Conservation (phyloP, 2,888 invertebrate genomes). For the Ypsolopha scabrella region DNA sequence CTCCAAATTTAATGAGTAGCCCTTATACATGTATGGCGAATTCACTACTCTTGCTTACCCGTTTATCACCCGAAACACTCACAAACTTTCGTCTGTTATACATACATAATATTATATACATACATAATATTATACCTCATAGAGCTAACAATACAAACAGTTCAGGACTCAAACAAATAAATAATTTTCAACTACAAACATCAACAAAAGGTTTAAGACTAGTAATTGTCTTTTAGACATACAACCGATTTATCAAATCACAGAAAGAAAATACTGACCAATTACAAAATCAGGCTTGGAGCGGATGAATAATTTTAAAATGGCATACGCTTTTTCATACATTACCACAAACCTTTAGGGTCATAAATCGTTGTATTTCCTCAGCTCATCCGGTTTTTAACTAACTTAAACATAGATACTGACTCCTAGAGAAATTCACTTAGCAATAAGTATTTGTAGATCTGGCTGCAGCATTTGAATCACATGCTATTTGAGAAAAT, state of each 20-base stretch:
- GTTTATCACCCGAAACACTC: slow-evolving; percentile 58
- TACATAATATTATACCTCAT: neutral
- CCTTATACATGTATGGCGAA: slow-evolving; percentile 23
- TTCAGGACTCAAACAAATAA: slow-evolving; percentile 9
- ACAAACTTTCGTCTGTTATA: slow-evolving; percentile 12
- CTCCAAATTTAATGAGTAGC: no score
- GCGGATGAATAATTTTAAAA: neutral
- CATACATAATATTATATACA: neutral
- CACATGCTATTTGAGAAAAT: no score
- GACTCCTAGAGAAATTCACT: neutral
- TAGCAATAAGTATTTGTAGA: neutral
- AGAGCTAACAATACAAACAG: neutral
- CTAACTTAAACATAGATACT: slow-evolving; percentile 15
- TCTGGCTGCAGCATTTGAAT: neutral
- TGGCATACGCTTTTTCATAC: neutral
- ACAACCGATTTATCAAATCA: slow-evolving; percentile 10
- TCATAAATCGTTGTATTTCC: slow-evolving; percentile 52
- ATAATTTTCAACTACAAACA: slow-evolving; percentile 4
- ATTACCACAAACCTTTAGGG: slow-evolving; percentile 11
- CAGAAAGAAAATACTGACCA: slow-evolving; percentile 1
- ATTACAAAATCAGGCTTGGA: neutral
- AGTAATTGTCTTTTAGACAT: slow-evolving; percentile 9
- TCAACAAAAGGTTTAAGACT: slow-evolving; percentile 5
- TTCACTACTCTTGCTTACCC: slow-evolving; percentile 47
- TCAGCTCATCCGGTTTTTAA: slow-evolving; percentile 44